phyloP scores from a whole-genome alignment of 1,140 invertebrate genomes.

The Macrostomum lignano region DNA sequence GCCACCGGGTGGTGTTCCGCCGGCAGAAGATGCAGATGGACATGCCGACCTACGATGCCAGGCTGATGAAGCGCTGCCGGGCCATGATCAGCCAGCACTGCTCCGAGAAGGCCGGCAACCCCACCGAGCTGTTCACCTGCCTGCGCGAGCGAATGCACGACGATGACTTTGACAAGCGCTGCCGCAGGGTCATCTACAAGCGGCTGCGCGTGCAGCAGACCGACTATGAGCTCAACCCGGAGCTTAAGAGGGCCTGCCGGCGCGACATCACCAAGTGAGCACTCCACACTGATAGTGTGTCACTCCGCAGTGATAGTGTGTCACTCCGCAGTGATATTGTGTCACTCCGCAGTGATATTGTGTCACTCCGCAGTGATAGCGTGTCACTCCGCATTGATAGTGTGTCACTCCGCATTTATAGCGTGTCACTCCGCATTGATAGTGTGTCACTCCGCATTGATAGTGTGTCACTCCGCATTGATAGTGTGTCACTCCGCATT shows the following conservation, averaged over 20 bases:
- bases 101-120: slow-evolving; percentile 9
- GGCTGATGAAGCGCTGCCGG: slow-evolving; percentile 47
- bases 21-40: slow-evolving; percentile 51
- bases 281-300: no score
- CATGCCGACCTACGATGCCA: slow-evolving; percentile 55
- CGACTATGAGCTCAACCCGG: slow-evolving; percentile 66
- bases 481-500: no score
- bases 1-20: slow-evolving; percentile 50
- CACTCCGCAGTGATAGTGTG: no score
- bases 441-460: no score
- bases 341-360: no score
- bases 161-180: slow-evolving; percentile 48
- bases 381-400: no score
- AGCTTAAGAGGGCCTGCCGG: slow-evolving; percentile 45
- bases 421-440: no score
- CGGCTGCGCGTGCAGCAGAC: slow-evolving; percentile 25
- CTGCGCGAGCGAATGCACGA: slow-evolving; percentile 46
- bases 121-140: slow-evolving; percentile 25
- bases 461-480: no score
- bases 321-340: no score
- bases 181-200: slow-evolving; percentile 50
- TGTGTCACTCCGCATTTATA: no score
- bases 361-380: no score
- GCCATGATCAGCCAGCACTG: slow-evolving; percentile 41
- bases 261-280: no score